Evolutionary conservation across 2,797 vertebrate species (phyloP).

Genomic region (Sebastes hopkinsi): DNA sequence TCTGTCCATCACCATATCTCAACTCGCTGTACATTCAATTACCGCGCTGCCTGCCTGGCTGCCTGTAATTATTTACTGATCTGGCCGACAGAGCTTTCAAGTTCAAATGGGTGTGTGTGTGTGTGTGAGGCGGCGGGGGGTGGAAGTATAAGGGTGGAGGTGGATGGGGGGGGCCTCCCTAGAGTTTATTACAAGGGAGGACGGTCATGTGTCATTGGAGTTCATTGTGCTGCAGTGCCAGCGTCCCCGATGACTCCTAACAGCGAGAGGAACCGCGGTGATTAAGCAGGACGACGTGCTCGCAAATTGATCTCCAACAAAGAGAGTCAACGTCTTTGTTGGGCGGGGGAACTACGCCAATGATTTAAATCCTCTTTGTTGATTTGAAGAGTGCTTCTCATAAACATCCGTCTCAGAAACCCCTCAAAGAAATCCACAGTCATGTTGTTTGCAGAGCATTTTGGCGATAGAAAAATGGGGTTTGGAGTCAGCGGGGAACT

Average conservation of each 20-base stretch:
- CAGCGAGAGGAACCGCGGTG: not conserved
- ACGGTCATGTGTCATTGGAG: constrained; percentile 80
- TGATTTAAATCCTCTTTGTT: not conserved
- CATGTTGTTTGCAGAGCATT: constrained; percentile 14
- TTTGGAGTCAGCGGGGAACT: constrained; percentile 8
- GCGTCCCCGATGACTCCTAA: not conserved
- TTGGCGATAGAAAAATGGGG: not conserved
- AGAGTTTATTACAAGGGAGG: constrained; percentile 66
- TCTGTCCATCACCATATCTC: constrained; percentile 73
- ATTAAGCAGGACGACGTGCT: not conserved
- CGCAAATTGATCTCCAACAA: constrained; percentile 13
- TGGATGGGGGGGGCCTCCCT: constrained; percentile 29
- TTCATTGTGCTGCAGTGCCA: not conserved
- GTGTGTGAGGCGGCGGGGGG: constrained; percentile 60
- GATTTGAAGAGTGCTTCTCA: not conserved
- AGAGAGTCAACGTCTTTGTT: not conserved
- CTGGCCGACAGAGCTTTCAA: constrained; percentile 77
- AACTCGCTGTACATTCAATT: constrained; percentile 68
- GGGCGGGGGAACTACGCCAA: not conserved
- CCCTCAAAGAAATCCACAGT: constrained; percentile 27
- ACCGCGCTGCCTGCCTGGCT: constrained; percentile 69
- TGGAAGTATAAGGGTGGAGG: not conserved
- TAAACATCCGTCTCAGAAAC: constrained; percentile 3
- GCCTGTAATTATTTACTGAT: constrained; percentile 86
- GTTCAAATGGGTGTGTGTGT: constrained; percentile 81